Evolutionary conservation across 2,888 invertebrate genomes (phyloP).

Genomic region (Callimorpha dominula): DNA sequence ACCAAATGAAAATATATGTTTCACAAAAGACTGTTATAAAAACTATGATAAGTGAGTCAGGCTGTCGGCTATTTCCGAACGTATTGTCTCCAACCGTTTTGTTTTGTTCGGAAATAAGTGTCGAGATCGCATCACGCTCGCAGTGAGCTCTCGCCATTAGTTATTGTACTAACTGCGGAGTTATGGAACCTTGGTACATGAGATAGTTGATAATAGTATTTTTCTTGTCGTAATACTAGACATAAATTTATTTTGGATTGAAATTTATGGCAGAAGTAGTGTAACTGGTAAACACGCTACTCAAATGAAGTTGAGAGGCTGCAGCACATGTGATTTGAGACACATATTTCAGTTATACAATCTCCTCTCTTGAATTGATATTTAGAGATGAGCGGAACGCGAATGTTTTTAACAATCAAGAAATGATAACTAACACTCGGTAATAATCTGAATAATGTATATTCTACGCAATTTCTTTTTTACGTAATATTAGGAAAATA

Average conservation of each 20-base stretch:
- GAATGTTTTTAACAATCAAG: not conserved
- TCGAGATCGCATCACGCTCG: constrained; percentile 56
- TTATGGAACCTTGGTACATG: not conserved
- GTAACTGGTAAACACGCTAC: not conserved
- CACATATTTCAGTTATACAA: no score
- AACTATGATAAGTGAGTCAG: constrained; percentile 30
- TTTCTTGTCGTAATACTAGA: constrained; percentile 8
- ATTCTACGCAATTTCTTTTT: not conserved
- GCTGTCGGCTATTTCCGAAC: constrained; percentile 39
- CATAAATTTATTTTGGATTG: not conserved
- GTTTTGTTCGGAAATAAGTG: constrained; percentile 61
- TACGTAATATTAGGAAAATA: not conserved
- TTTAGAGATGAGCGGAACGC: not conserved
- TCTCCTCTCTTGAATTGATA: not conserved
- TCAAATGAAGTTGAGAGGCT: not conserved
- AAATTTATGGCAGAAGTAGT: not conserved
- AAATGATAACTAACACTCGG: not conserved
- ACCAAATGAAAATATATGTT: constrained; percentile 4
- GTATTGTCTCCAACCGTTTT: constrained; percentile 54
- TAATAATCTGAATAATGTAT: not conserved
- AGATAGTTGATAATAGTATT: not conserved
- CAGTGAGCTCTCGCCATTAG: constrained; percentile 8
- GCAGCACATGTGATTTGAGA: not conserved
- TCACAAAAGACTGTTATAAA: constrained; percentile 13
- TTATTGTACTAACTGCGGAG: not conserved